Conservation (phyloP, 2,113 vertebrate species). For the Hippocampus barbouri region DNA sequence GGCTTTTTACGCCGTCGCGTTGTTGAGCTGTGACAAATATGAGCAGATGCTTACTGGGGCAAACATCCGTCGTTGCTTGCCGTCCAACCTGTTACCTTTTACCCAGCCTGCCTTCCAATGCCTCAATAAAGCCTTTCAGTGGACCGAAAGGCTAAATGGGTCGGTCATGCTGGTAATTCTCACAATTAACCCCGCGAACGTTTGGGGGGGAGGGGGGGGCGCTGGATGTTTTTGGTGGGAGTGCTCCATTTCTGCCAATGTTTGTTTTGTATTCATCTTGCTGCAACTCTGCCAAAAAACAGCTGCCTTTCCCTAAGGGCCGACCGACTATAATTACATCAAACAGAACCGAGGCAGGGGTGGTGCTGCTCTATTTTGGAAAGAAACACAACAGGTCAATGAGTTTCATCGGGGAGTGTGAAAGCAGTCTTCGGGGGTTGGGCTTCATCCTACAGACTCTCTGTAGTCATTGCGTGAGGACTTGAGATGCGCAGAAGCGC, state of each 20-base stretch:
- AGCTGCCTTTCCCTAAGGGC: conserved; percentile 20
- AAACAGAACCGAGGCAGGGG: conserved; percentile 30
- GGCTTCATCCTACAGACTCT: not conserved
- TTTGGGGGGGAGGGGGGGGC: not conserved
- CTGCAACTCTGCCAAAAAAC: conserved; percentile 35
- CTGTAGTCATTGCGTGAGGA: not conserved
- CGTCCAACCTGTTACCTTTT: conserved; percentile 7
- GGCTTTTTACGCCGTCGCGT: conserved; percentile 14
- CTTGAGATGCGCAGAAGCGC: not conserved
- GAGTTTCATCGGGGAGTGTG: conserved; percentile 33
- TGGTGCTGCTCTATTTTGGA: conserved; percentile 38
- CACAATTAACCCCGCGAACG: not conserved
- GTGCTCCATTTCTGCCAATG: conserved; percentile 22
- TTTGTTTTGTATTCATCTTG: conserved; percentile 12
- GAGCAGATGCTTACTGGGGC: not conserved
- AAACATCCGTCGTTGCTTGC: not conserved
- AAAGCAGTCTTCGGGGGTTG: conserved; percentile 23
- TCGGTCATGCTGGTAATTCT: conserved; percentile 20
- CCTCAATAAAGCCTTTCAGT: conserved; percentile 23
- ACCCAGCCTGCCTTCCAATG: not conserved
- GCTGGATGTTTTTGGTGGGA: not conserved
- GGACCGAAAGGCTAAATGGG: conserved; percentile 22
- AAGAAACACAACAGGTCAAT: conserved; percentile 34
- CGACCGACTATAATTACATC: conserved; percentile 56
- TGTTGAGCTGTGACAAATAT: not conserved